These are phyloP conservation scores for Platygyra sinensis DNA, from an alignment of 64 coral and sea anemone species.

Conservation along the genomic window DNA sequence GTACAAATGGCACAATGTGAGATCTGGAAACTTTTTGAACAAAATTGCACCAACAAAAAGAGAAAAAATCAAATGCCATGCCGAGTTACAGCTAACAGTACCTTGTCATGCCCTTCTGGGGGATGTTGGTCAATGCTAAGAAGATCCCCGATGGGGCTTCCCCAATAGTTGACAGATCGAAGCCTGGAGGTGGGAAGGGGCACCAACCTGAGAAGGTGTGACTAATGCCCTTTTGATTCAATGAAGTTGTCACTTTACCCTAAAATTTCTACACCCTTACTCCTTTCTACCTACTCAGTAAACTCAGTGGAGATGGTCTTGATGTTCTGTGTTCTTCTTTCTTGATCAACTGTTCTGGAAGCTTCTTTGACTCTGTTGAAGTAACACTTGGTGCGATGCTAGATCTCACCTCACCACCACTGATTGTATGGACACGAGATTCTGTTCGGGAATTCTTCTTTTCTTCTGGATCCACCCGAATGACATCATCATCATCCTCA, in stretches of 20 bases:
- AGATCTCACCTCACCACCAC: conserved; percentile 83
- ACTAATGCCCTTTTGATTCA: too few species aligned
- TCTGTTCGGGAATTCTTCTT: conserved; percentile 1
- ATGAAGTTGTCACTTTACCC: not conserved
- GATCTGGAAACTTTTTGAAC: too few species aligned
- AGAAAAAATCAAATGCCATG: too few species aligned
- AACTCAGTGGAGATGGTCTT: conserved; percentile 76
- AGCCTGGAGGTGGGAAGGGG: too few species aligned
- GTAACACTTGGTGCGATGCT: conserved; percentile 60
- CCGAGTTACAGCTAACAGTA: too few species aligned
- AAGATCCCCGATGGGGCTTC: too few species aligned
- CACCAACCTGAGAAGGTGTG: too few species aligned
- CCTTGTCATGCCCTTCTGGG: too few species aligned
- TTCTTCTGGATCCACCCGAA: conserved; percentile 49
- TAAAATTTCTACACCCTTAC: not conserved
- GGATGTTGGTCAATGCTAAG: too few species aligned
- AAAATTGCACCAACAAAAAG: too few species aligned
- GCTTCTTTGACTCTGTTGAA: conserved; percentile 39
- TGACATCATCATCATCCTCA: conserved; percentile 86
- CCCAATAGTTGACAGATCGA: too few species aligned
- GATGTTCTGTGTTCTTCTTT: conserved; percentile 68
- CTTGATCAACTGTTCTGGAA: conserved; percentile 33
- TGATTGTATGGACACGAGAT: conserved; percentile 64
- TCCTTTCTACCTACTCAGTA: conserved; percentile 69
- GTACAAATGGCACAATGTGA: too few species aligned